Conservation (phyloP, 2,888 invertebrate genomes). For the Dasysyrphus albostriatus region DNA sequence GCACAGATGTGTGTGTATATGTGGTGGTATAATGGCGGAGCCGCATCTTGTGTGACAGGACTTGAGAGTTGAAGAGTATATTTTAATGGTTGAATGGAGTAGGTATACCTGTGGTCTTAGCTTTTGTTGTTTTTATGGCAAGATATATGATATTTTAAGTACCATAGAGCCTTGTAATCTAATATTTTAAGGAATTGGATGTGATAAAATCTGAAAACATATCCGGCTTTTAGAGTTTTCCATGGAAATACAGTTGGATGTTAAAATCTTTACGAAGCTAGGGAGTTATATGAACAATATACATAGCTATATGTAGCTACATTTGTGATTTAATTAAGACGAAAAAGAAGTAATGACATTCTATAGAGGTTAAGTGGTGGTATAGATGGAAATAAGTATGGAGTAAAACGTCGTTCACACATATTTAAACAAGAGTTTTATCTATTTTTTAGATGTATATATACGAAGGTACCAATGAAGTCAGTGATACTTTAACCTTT, state of each 20-base stretch:
- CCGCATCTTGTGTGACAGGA: not conserved
- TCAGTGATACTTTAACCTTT: too few species aligned
- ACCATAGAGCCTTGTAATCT: conserved; percentile 47
- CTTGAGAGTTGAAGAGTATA: not conserved
- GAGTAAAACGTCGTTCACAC: too few species aligned
- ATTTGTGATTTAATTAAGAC: not conserved
- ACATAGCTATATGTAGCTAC: too few species aligned
- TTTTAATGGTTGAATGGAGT: conserved; percentile 37
- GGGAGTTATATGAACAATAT: not conserved
- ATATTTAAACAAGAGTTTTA: too few species aligned
- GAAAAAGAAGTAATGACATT: not conserved
- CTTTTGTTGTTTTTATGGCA: conserved; percentile 58
- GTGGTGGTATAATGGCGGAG: not conserved
- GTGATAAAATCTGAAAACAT: conserved; percentile 23
- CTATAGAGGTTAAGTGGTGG: too few species aligned
- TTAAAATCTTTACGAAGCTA: not conserved
- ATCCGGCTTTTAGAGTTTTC: conserved; percentile 16
- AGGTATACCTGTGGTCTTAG: conserved; percentile 28
- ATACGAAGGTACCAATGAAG: too few species aligned
- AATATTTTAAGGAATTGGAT: conserved; percentile 46
- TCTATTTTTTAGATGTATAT: too few species aligned
- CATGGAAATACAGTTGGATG: not conserved
- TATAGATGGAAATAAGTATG: too few species aligned
- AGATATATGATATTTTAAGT: conserved; percentile 53
- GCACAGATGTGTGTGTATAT: conserved; percentile 22